Conservation (phyloP, 2,797 vertebrate genomes). For the Pogonophryne albipinna region DNA sequence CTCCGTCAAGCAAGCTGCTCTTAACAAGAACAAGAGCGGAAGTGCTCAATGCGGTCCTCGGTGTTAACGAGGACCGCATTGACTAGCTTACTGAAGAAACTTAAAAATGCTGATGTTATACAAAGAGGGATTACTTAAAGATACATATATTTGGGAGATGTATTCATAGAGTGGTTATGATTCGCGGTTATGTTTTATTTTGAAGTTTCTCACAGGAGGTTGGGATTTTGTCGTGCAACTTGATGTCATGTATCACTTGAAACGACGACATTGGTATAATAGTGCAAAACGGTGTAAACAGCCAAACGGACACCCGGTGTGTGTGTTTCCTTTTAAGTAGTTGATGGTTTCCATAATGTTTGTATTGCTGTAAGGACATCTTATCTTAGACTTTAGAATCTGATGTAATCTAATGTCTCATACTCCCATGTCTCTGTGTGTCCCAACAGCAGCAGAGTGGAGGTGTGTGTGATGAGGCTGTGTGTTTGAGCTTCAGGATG, state of each 20-base stretch:
- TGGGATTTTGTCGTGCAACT: accelerated
- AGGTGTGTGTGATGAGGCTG: conserved; percentile 13
- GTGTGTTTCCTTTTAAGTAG: background rate
- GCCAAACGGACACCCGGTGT: background rate
- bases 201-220: conserved; percentile 18
- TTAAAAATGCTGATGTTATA: accelerated
- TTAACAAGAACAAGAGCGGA: background rate
- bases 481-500: conserved; percentile 73
- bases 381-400: no score
- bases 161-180: no score
- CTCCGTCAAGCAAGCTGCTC: background rate
- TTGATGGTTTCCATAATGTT: background rate
- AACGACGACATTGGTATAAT: background rate
- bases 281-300: background rate
- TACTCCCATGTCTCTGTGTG: background rate
- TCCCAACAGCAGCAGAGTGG: conserved; percentile 9
- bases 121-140: accelerated
- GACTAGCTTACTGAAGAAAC: no score
- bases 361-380: no score
- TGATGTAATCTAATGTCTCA: background rate
- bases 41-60: background rate
- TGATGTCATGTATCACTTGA: background rate
- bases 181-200: background rate
- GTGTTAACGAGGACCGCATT: accelerated
- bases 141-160: no score